Evolutionary conservation across 2,113 vertebrate species (phyloP).

Genomic region (Dasyprocta punctata): DNA sequence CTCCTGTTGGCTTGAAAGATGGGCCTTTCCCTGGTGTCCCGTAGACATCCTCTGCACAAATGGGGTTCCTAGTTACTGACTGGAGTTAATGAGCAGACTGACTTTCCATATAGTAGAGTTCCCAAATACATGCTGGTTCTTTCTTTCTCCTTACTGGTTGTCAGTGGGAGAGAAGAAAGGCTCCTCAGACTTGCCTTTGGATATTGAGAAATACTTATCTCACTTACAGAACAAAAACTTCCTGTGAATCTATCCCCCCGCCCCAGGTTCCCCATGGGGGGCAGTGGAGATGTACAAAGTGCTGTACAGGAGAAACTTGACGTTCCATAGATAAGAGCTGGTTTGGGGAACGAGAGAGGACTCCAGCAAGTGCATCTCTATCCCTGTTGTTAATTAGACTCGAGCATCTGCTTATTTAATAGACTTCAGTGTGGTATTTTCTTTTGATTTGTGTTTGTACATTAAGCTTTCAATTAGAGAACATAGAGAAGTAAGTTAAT

Average conservation of each 20-base stretch:
- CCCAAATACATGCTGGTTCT: not conserved
- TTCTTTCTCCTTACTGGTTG: not conserved
- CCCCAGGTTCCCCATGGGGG: not conserved
- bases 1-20: not conserved
- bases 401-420: not conserved
- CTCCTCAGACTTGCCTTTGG: not conserved
- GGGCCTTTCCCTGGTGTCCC: not conserved
- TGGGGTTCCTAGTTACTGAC: not conserved
- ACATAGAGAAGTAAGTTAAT: conserved; percentile 21
- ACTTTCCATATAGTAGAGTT: not conserved
- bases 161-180: conserved; percentile 5
- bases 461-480: conserved; percentile 23
- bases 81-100: not conserved
- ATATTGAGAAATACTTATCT: not conserved
- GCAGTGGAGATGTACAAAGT: not conserved
- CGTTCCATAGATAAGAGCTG: not conserved
- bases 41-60: not conserved
- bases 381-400: not conserved
- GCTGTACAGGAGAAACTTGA: not conserved
- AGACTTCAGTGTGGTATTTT: not conserved
- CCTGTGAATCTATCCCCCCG: not conserved
- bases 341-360: not conserved
- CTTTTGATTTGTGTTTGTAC: not conserved
- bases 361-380: not conserved
- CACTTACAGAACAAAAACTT: conserved; percentile 24